Conservation (phyloP, 2,113 vertebrate genomes). For the Hemiprocne comata region DNA sequence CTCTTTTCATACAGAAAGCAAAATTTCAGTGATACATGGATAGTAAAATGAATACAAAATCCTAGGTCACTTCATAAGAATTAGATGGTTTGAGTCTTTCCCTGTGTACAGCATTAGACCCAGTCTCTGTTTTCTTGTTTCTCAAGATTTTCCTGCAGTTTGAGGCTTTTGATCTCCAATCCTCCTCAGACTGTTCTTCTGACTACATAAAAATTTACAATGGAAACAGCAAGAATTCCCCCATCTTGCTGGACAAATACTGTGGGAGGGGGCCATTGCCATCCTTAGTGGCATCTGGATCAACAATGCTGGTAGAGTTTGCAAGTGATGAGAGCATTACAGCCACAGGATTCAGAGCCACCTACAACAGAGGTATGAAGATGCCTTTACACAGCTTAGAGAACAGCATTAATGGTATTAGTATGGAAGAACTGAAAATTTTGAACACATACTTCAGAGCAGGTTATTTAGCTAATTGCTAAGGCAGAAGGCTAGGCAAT, state of each 20-base stretch:
- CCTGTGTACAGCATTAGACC: neutral
- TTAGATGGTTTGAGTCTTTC: neutral
- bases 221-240: conserved; percentile 55
- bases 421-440: neutral
- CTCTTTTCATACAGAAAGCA: neutral
- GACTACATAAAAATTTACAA: conserved; percentile 71
- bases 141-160: conserved; percentile 69
- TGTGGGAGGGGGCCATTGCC: conserved; percentile 53
- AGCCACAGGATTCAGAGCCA: conserved; percentile 65
- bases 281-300: conserved; percentile 48
- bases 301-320: conserved; percentile 62
- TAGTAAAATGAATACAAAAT: neutral
- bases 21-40: neutral
- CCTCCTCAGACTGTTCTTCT: conserved; percentile 48
- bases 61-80: neutral
- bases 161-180: conserved; percentile 62
- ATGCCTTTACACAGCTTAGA: neutral
- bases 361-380: conserved; percentile 62
- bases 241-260: conserved; percentile 57
- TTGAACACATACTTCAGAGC: neutral
- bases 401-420: neutral
- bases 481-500: neutral
- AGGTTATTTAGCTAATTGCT: neutral
- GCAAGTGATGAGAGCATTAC: conserved; percentile 36
- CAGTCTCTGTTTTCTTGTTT: neutral